Conservation (phyloP, 2,888 invertebrate genomes). For the Oxytorus armatus region DNA sequence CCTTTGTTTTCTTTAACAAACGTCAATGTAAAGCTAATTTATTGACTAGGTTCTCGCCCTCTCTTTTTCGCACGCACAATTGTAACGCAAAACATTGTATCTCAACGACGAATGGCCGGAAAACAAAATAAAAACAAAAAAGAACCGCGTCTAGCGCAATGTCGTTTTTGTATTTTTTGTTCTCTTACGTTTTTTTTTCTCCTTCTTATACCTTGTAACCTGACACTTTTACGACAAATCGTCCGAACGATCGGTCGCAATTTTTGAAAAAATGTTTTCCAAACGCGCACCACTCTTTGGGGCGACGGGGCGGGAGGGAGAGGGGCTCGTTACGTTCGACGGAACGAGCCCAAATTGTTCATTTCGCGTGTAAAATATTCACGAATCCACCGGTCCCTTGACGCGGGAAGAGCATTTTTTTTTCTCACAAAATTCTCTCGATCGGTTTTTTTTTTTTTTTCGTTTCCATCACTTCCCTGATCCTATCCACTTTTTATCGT, state of each 20-base stretch:
- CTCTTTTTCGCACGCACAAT: slow-evolving; percentile 43
- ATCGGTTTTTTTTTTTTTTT: slow-evolving; percentile 27
- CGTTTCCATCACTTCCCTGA: slow-evolving; percentile 15
- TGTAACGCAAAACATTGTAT: slow-evolving; percentile 62
- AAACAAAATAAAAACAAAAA: slow-evolving; percentile 24
- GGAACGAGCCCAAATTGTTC: neutral
- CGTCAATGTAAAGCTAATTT: slow-evolving; percentile 83
- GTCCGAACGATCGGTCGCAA: slow-evolving; percentile 34
- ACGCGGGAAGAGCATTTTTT: neutral
- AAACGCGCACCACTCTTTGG: neutral
- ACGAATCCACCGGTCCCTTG: neutral
- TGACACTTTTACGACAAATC: slow-evolving; percentile 43
- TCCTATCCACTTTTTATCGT: neutral
- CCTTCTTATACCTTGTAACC: slow-evolving; percentile 38
- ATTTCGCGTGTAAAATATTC: neutral
- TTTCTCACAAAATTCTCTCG: neutral
- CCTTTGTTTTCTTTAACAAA: slow-evolving; percentile 70
- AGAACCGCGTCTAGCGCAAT: slow-evolving; percentile 50
- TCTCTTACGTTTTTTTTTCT: slow-evolving; percentile 25
- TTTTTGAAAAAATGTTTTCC: slow-evolving; percentile 1
- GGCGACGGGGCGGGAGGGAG: too few species aligned
- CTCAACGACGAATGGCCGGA: slow-evolving; percentile 79
- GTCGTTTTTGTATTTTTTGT: slow-evolving; percentile 35
- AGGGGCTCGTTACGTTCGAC: too few species aligned
- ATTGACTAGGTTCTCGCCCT: slow-evolving; percentile 83